Conservation (phyloP, 2,113 vertebrate species). For the Grus americana region DNA sequence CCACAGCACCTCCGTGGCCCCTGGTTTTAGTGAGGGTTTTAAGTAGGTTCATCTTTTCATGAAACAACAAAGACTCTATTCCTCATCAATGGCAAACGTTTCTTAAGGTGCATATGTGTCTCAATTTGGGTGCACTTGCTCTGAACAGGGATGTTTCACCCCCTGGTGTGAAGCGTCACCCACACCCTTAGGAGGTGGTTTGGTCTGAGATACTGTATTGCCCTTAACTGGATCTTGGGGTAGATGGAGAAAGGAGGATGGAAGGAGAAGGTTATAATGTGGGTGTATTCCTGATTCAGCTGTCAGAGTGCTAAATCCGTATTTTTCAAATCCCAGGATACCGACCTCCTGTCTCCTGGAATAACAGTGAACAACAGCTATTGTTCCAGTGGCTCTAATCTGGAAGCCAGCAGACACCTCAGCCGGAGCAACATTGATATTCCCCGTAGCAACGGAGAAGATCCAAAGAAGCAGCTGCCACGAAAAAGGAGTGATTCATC, state of each 20-base stretch:
- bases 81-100: not conserved
- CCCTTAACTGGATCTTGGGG: not conserved
- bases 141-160: not conserved
- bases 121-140: not conserved
- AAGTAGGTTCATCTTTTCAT: not conserved
- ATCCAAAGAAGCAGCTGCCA: constrained; percentile 84
- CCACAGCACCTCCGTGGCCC: not conserved
- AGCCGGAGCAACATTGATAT: constrained; percentile 96
- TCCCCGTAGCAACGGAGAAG: constrained; percentile 82
- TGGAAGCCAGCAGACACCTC: constrained; percentile 91
- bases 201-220: not conserved
- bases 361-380: constrained; percentile 81
- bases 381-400: constrained; percentile 78
- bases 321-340: constrained; percentile 79
- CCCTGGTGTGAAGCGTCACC: not conserved
- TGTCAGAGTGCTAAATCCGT: not conserved
- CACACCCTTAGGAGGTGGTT: not conserved
- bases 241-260: not conserved
- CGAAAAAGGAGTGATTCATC: constrained; percentile 95
- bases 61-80: not conserved
- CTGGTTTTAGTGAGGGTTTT: not conserved
- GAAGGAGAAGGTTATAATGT: not conserved
- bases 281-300: not conserved
- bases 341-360: constrained; percentile 91
- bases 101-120: not conserved